Evolutionary conservation across 2,888 invertebrate species (phyloP), one percentile per base, ranked within the genome.

Genomic region (Terebella lapidaria): DNA sequence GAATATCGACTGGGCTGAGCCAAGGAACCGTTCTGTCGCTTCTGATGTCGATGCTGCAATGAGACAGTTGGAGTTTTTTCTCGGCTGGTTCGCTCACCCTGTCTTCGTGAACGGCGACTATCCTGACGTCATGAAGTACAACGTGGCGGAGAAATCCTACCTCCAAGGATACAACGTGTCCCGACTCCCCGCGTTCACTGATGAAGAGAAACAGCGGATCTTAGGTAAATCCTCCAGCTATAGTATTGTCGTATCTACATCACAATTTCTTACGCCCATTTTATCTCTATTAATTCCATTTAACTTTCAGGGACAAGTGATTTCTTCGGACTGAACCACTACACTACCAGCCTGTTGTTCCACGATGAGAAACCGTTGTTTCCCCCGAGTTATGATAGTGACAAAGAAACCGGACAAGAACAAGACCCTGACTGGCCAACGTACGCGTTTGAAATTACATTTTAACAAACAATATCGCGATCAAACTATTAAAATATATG

Each of bases 251-350:
- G n/a, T n/a, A n/a, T n/a, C n/a, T n/a, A n/a, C n/a, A n/a, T n/a
- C n/a, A n/a, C n/a, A n/a, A n/a, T n/a, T n/a, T n/a, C n/a, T n/a
- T 35, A 35, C 42, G n/a, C 10, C n/a, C 10, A n/a, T n/a, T n/a
- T 15, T n/a, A n/a, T 35, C 10, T 35, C 42, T n/a, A 35, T 35
- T 35, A 15, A 35, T 35, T 10, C n/a, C 42, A 15, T 3, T 54
- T 26, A 18, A 45, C 15, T 0, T 56, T n/a, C n/a, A 72, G 84
- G 81, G 73, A 85, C 88, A 0, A 81, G 83, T 1, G 89, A 90
- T 72, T 89, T 87, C 78, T 82, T 89, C 55, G 89, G 88, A 0
- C 73, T 90, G 18, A 89, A 89, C 73, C 85, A 87, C 57, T 90
- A 90, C 72, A 86, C 87, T 3, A 65, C 72, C 2, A 49, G 60